phyloP scores from a whole-genome alignment of 2,113 vertebrate species.

The Todiramphus chloris region DNA sequence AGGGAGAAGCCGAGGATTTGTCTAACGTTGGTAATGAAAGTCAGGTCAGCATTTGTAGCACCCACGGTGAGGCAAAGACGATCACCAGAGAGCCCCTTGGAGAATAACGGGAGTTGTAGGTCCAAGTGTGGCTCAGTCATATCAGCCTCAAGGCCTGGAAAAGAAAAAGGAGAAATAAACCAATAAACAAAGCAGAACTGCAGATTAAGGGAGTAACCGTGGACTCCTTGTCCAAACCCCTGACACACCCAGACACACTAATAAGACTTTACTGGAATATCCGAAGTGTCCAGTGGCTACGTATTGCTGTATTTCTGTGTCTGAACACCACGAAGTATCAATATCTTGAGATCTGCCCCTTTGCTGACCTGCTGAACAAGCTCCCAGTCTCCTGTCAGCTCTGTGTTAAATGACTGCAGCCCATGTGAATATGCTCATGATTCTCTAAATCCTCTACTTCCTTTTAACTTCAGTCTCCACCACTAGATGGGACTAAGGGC shows the following conservation, averaged over 20 bases:
- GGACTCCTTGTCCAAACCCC: not conserved
- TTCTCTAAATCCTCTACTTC: not conserved
- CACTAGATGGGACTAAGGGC: slow-evolving; percentile 43
- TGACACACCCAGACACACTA: not conserved
- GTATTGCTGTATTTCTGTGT: not conserved
- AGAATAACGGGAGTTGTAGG: not conserved
- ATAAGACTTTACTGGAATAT: not conserved
- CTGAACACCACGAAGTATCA: not conserved
- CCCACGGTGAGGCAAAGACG: accelerated
- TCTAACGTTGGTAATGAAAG: not conserved
- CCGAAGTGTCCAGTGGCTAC: not conserved
- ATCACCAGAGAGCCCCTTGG: not conserved
- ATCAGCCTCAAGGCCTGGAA: not conserved
- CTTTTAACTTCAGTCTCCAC: not conserved
- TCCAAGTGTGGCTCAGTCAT: not conserved
- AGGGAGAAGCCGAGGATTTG: not conserved
- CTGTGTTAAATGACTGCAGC: not conserved
- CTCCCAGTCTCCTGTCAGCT: not conserved
- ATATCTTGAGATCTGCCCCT: not conserved
- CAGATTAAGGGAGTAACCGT: not conserved
- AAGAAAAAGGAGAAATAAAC: not conserved
- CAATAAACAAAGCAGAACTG: not conserved
- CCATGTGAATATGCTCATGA: not conserved
- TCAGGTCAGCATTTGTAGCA: not conserved
- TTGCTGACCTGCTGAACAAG: not conserved